phyloP scores from a whole-genome alignment of 2,888 invertebrate species.

The Eledone cirrhosa region DNA sequence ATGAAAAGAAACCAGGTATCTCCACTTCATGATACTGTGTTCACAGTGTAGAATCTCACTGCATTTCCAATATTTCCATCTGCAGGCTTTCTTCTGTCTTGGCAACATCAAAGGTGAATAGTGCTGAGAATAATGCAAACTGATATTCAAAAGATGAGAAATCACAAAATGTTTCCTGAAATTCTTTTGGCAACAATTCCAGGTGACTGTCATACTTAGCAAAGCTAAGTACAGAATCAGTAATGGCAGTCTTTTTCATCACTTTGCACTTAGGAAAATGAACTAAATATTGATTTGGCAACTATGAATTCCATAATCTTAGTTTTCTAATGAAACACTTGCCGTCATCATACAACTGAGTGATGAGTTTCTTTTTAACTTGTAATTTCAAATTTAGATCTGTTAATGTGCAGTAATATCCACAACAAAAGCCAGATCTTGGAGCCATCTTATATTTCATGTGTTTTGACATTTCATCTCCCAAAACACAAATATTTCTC shows the following conservation, averaged over 20 bases:
- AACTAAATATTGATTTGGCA: not conserved
- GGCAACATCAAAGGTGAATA: too few relatives aligned
- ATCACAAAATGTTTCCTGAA: too few relatives aligned
- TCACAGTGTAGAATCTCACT: not conserved
- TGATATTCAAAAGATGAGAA: too few relatives aligned
- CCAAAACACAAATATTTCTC: not conserved
- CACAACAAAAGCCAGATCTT: constrained; percentile 2
- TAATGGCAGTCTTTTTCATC: not conserved
- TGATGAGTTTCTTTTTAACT: not conserved
- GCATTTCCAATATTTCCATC: constrained; percentile 1
- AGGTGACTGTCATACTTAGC: too few relatives aligned
- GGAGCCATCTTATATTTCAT: not conserved
- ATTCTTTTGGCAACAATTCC: too few relatives aligned
- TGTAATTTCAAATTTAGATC: constrained; percentile 1
- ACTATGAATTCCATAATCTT: not conserved
- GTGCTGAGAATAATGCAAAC: too few relatives aligned
- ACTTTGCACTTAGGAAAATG: not conserved
- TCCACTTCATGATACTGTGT: not conserved
- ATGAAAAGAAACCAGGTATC: too few relatives aligned
- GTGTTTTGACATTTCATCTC: not conserved
- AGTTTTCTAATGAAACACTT: not conserved
- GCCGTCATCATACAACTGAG: not conserved
- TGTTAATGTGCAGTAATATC: constrained; percentile 1
- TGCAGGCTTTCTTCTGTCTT: too few relatives aligned
- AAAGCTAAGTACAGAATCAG: not conserved